phyloP scores from a whole-genome alignment of 2,113 vertebrate species.

The Lophius piscatorius region DNA sequence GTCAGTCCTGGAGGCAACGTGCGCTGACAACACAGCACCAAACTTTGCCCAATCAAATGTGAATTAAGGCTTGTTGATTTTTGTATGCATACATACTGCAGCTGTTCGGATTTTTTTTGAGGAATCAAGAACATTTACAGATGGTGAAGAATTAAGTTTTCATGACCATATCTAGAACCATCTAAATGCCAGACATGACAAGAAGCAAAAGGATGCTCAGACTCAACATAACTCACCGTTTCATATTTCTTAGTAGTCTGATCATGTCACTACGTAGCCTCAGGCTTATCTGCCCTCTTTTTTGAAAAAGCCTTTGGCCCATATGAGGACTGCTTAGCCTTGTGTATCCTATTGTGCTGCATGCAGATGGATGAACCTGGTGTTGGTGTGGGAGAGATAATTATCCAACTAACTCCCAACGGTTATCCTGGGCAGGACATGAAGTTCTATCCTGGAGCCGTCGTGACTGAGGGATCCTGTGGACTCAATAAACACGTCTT shows the following conservation, averaged over 20 bases:
- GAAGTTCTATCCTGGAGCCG: neutral
- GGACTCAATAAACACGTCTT: neutral
- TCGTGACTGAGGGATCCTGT: neutral
- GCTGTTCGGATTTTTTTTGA: neutral
- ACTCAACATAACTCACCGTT: slow-evolving; percentile 25
- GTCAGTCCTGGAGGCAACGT: slow-evolving; percentile 20
- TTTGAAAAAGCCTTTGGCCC: slow-evolving; percentile 48
- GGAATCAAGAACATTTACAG: slow-evolving; percentile 4
- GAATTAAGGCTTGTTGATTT: slow-evolving; percentile 13
- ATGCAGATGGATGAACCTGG: slow-evolving; percentile 26
- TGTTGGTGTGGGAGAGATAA: slow-evolving; percentile 11
- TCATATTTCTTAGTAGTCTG: slow-evolving; percentile 44
- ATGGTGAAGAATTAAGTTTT: slow-evolving; percentile 15
- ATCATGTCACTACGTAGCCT: slow-evolving; percentile 37
- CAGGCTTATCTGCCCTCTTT: slow-evolving; percentile 37
- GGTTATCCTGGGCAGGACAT: slow-evolving; percentile 1
- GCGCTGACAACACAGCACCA: neutral
- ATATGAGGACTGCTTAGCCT: slow-evolving; percentile 42
- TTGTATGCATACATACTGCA: neutral
- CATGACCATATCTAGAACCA: slow-evolving; percentile 14
- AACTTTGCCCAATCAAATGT: slow-evolving; percentile 30
- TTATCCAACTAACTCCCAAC: neutral
- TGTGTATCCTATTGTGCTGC: slow-evolving; percentile 52
- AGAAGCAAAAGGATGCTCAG: slow-evolving; percentile 16
- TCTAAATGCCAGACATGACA: slow-evolving; percentile 46